Conservation (phyloP, 2,113 vertebrate genomes). For the Bos javanicus region DNA sequence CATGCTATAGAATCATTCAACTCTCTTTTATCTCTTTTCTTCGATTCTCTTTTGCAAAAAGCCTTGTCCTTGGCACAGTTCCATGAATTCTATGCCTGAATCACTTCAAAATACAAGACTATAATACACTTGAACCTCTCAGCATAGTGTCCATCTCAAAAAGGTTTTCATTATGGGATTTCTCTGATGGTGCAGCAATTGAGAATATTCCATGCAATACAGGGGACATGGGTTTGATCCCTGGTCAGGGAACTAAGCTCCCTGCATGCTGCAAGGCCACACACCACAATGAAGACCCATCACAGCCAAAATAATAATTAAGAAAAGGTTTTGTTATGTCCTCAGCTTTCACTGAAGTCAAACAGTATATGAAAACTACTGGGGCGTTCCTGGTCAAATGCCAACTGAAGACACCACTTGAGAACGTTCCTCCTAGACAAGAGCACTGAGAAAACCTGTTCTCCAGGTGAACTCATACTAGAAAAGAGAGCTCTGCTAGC, state of each 20-base stretch:
- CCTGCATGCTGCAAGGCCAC: neutral
- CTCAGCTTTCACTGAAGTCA: neutral
- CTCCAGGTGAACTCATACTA: neutral
- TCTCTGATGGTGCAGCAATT: neutral
- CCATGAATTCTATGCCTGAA: neutral
- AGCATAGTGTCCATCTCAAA: neutral
- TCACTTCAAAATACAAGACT: neutral
- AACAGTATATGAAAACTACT: neutral
- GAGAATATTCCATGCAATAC: rapidly evolving
- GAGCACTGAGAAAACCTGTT: neutral
- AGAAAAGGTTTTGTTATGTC: neutral
- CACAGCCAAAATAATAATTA: neutral
- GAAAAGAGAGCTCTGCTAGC: neutral
- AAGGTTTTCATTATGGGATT: neutral
- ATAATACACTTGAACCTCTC: too few relatives aligned
- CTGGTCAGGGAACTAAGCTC: neutral
- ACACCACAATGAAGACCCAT: neutral
- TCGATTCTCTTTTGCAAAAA: neutral
- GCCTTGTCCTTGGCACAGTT: rapidly evolving
- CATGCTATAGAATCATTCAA: neutral
- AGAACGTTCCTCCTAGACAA: neutral
- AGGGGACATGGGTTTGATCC: neutral
- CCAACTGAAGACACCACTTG: neutral
- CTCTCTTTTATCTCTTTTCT: neutral
- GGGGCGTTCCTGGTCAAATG: rapidly evolving